Base-by-base conservation (phyloP, 2,888 invertebrate genomes). In the Rhynchonema sp. region DNA sequence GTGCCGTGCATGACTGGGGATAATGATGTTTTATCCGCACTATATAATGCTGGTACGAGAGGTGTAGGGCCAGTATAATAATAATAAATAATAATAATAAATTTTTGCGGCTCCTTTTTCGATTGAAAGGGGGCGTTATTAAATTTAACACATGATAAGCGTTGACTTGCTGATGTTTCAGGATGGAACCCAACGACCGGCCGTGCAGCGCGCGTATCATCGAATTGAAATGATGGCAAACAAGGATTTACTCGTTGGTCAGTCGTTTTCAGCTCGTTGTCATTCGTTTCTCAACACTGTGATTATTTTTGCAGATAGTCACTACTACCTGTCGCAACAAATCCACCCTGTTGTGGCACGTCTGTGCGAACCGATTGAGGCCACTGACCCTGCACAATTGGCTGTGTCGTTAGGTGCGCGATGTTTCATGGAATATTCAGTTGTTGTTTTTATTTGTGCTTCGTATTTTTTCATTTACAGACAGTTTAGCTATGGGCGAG, bases 271-370 rank as follows among this genome's bases (percentile, higher is more conserved):
- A 46, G 22, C 13, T 30, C 13, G 26, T 46, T 57, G 22, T 38
- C 22, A 28, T 30, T 46, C 46, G 30, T 6, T 30, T 20, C 9
- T n/a, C n/a, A n/a, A n/a, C n/a, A n/a, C n/a, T n/a, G n/a, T n/a
- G n/a, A n/a, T n/a, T n/a, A n/a, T n/a, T n/a, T n/a, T 49, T 49
- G 53, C 62, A 75, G 98, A 98, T 74, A 80, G 81, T 1, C 81
- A 83, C 65, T 98, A 98, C 76, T 99, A 99, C 76, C 78, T 98
- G 65, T 81, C 86, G 0, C 86, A 90, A 71, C 98, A 99, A 78
- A 81, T 99, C 54, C 91, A 92, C 74, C 98, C 98, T 0, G 92
- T 99, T 0, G 84, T 96, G 63, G 83, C 87, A 30, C 82, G 98
- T 65, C 83, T 99, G 71, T 89, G 90, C 72, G 91, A 91, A 65